Evolutionary conservation across 1,140 invertebrate species (phyloP).

Genomic region (Bombus cullumanus): DNA sequence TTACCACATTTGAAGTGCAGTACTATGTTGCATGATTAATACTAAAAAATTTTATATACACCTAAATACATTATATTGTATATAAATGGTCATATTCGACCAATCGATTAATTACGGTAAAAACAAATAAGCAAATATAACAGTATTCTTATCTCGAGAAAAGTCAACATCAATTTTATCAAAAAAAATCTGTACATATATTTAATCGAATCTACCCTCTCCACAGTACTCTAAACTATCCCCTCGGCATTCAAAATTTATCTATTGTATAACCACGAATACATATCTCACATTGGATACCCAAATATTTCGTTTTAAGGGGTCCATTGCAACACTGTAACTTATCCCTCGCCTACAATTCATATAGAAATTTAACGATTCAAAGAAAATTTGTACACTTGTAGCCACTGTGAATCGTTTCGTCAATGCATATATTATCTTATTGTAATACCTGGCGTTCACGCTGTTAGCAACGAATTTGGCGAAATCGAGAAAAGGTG

Average conservation of each 20-base stretch:
- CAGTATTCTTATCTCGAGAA: no score
- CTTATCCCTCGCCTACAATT: accelerated
- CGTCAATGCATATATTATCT: no score
- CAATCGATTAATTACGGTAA: no score
- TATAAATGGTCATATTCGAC: no score
- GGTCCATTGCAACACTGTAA: no score
- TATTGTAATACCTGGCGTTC: slow-evolving; percentile 75
- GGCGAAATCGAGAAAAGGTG: slow-evolving; percentile 77
- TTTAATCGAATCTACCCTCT: no score
- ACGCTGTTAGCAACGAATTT: slow-evolving; percentile 74
- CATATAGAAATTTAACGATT: neutral
- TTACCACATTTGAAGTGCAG: no score
- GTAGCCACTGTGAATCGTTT: accelerated
- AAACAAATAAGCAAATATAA: no score
- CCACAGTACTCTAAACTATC: no score
- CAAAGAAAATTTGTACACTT: neutral
- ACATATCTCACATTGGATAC: no score
- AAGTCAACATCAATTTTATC: neutral
- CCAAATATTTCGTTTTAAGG: accelerated
- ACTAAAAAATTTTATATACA: neutral
- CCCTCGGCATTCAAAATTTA: neutral
- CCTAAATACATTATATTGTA: neutral
- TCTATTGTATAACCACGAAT: no score
- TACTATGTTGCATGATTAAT: neutral
- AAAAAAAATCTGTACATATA: neutral